A percentile compares a stretch with the other conserved stretches of the same genome.
These are phyloP conservation scores for Xylota segnis DNA, from an alignment of 2,888 invertebrate species.

Conservation along the genomic window DNA sequence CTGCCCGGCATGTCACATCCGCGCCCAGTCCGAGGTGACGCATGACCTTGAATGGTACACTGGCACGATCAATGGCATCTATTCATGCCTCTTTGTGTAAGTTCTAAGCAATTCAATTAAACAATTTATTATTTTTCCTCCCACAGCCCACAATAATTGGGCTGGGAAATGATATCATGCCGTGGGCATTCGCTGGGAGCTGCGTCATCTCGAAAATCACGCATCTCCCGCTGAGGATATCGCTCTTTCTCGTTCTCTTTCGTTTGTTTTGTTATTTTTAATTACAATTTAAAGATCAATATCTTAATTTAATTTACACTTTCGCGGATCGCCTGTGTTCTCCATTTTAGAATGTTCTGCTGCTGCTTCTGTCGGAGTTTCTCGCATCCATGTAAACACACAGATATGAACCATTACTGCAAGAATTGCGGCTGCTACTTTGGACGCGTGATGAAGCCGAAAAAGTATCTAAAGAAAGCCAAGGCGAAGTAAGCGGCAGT, in stretches of 20 bases:
- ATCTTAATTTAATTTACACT: slow-evolving; percentile 41
- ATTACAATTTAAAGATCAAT: slow-evolving; percentile 37
- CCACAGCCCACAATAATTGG: slow-evolving; percentile 25
- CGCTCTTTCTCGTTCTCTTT: neutral
- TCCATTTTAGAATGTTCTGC: slow-evolving; percentile 78
- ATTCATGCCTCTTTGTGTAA: slow-evolving; percentile 82
- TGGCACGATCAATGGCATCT: slow-evolving; percentile 80
- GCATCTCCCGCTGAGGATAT: slow-evolving; percentile 10
- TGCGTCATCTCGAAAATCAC: slow-evolving; percentile 14
- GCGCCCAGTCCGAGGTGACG: slow-evolving; percentile 80
- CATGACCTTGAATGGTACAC: slow-evolving; percentile 83
- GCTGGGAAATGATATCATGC: slow-evolving; percentile 57
- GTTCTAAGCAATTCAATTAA: slow-evolving; percentile 65
- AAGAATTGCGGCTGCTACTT: slow-evolving; percentile 83
- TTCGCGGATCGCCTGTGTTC: neutral
- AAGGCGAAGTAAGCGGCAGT: slow-evolving; percentile 53
- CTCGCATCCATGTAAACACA: slow-evolving; percentile 81
- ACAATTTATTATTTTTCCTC: slow-evolving; percentile 32
- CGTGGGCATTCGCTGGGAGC: slow-evolving; percentile 12
- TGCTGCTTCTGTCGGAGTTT: slow-evolving; percentile 82
- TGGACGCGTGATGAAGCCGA: slow-evolving; percentile 81
- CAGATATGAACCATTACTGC: slow-evolving; percentile 83
- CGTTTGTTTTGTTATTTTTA: neutral
- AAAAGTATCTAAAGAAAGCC: slow-evolving; percentile 67
- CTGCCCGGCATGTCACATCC: slow-evolving; percentile 82